Conservation (phyloP, 2,888 invertebrate species). For the Acanthopleura granulata region DNA sequence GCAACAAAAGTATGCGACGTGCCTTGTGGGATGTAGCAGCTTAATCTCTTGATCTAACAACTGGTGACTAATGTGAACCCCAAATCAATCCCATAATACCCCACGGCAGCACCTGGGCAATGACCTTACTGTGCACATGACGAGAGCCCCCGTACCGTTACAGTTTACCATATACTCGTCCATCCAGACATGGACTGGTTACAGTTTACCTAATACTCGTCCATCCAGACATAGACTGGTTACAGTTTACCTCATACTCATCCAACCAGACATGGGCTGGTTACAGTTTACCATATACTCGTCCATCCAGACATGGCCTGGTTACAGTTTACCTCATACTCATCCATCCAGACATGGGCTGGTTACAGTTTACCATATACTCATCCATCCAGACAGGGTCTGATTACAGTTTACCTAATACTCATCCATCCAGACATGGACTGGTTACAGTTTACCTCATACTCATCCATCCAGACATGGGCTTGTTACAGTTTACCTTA, state of each 20-base stretch:
- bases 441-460: slow-evolving; percentile 65
- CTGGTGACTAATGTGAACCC: too few relatives aligned
- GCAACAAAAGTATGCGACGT: too few relatives aligned
- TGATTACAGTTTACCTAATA: slow-evolving; percentile 76
- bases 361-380: slow-evolving; percentile 76
- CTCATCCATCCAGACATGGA: slow-evolving; percentile 97
- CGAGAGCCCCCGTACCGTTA: slow-evolving; percentile 98
- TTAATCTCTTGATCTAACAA: too few relatives aligned
- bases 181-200: slow-evolving; percentile 92
- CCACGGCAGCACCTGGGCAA: too few relatives aligned
- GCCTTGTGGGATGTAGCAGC: too few relatives aligned
- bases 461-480: too few relatives aligned
- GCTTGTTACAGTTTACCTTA: slow-evolving; percentile 72
- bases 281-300: too few relatives aligned
- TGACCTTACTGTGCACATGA: too few relatives aligned
- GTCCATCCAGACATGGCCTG: slow-evolving; percentile 77
- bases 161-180: slow-evolving; percentile 84
- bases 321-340: slow-evolving; percentile 79
- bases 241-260: slow-evolving; percentile 79
- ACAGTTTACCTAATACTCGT: slow-evolving; percentile 80
- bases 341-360: slow-evolving; percentile 97
- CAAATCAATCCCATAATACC: slow-evolving; percentile 97
- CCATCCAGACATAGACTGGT: too few relatives aligned
- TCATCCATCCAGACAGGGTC: slow-evolving; percentile 85
- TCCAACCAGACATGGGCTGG: slow-evolving; percentile 98